Conservation (phyloP, 2,113 vertebrate genomes). For the Crotalus viridis region DNA sequence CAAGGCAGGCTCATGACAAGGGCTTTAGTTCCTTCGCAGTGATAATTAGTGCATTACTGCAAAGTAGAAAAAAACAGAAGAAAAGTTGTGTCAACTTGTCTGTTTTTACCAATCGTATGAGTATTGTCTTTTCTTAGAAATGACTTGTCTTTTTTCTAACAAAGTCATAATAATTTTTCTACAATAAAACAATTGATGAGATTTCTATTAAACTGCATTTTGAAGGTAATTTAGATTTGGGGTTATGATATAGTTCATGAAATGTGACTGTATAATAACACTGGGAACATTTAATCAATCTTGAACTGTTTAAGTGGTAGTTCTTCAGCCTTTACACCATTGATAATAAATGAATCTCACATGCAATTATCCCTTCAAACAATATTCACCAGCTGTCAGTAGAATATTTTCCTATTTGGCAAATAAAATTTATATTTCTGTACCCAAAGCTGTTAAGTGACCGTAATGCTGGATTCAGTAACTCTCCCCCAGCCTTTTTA, state of each 20-base stretch:
- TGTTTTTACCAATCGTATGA: not conserved
- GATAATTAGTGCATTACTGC: not conserved
- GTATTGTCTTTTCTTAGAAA: not conserved
- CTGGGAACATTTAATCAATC: conserved; percentile 1
- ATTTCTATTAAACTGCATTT: not conserved
- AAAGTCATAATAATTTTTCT: not conserved
- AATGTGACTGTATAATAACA: not conserved
- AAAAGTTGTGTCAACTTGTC: not conserved
- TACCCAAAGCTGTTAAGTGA: not conserved
- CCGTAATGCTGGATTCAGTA: not conserved
- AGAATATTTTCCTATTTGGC: conserved; percentile 25
- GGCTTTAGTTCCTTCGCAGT: not conserved
- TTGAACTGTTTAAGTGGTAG: not conserved
- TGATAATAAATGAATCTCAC: conserved; percentile 26
- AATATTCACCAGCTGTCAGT: not conserved
- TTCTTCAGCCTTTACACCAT: not conserved
- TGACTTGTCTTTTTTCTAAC: not conserved
- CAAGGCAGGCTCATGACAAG: not conserved
- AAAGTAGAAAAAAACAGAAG: not conserved
- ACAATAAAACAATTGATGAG: not conserved
- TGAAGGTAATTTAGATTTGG: not conserved
- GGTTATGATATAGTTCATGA: not conserved
- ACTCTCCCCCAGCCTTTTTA: not conserved
- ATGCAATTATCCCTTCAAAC: conserved; percentile 12
- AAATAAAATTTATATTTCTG: conserved; percentile 38